phyloP scores from a whole-genome alignment of 2,888 invertebrate species.

The Caenorhabditis afra region DNA sequence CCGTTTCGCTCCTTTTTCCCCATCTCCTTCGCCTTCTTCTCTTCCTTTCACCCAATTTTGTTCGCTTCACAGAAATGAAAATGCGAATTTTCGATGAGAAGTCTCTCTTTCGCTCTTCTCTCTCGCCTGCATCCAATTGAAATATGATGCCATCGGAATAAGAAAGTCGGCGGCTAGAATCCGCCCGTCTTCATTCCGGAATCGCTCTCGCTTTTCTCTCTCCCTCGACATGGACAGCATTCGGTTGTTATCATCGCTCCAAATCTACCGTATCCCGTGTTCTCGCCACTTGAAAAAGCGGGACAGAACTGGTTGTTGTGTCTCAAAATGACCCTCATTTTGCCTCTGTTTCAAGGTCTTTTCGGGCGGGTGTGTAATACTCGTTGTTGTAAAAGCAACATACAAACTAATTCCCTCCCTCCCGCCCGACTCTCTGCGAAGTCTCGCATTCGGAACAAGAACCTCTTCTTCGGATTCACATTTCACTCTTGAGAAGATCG shows the following conservation, averaged over 20 bases:
- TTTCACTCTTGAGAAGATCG: too few species aligned
- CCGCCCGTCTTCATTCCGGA: too few species aligned
- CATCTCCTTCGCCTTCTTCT: not conserved
- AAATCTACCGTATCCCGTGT: conserved; percentile 1
- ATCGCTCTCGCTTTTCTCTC: too few species aligned
- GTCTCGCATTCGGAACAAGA: too few species aligned
- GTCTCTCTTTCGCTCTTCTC: not conserved
- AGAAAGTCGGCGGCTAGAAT: too few species aligned
- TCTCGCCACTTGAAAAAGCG: conserved; percentile 27
- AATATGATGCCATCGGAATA: conserved; percentile 3
- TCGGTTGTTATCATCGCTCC: conserved; percentile 1
- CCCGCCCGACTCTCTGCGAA: too few species aligned
- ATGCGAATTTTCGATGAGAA: conserved; percentile 4
- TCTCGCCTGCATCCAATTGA: not conserved
- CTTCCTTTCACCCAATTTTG: conserved; percentile 6
- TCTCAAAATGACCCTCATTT: conserved; percentile 29
- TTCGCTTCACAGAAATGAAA: not conserved
- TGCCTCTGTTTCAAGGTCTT: conserved; percentile 39
- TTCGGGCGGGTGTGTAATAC: conserved; percentile 15
- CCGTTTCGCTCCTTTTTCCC: not conserved
- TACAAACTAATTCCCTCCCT: not conserved
- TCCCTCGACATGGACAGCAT: too few species aligned
- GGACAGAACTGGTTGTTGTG: conserved; percentile 10
- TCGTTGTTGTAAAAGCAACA: conserved; percentile 10
- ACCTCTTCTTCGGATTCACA: too few species aligned